Evolutionary conservation across 2,113 vertebrate genomes (phyloP), one percentile per base, ranked within the genome.

Genomic region (Platichthys flesus): DNA sequence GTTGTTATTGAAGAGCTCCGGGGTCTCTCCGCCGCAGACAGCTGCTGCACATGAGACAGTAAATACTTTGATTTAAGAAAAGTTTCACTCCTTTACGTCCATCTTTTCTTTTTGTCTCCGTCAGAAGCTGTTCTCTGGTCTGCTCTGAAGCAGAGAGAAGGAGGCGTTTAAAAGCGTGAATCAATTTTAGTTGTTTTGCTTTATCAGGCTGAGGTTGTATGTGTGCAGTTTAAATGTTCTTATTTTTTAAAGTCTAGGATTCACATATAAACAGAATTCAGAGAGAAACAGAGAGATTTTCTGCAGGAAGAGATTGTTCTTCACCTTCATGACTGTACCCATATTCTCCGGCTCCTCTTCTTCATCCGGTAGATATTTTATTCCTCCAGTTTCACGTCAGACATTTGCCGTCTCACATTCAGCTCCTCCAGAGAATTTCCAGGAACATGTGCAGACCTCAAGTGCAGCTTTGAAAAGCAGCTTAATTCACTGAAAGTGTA

Each of bases 11-110:
- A 67, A 70, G 20, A 14, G 69, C 61, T 71, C 56, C 20, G n/a
- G 58, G 71, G 67, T 80, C 24, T 24, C 26, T 78, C 56, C 58
- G 49, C 12, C 3, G 13, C 9, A 77, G 51, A 80, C 23, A 2
- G 28, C 56, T 23, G 65, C 76, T 52, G 55, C 23, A 80, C 65
- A 69, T 58, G 10, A 24, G 40, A 73, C 52, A 55, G 60, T 24
- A 49, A n/a, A 64, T 55, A 54, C 78, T 81, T 81, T 67, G 66
- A 78, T 82, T 81, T 31, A 23, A n/a, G 52, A 31, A 65, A 65
- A 58, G 1, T 10, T 21, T 54, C 24, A 21, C 37, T 28, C 23
- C 7, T 42, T 56, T 37, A 14, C 14, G 47, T 62, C 28, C 47
- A 14, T 54, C 57, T 78, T 61, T 10, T 6, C 21, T 42, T 24